phyloP scores from a whole-genome alignment of 2,888 invertebrate species.

The Aleiodes testaceus region DNA sequence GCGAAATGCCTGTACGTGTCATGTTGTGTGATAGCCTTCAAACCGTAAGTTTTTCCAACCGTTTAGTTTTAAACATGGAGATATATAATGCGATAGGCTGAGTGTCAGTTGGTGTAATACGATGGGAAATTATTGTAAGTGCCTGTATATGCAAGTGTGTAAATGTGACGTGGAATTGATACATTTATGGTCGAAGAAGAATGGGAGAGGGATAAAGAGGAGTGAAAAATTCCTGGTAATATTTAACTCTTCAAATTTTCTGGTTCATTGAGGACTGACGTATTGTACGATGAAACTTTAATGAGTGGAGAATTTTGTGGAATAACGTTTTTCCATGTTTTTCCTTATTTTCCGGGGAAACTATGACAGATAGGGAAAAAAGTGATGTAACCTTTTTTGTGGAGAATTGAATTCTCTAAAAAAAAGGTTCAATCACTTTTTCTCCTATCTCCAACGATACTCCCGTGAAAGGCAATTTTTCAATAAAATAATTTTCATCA shows the following conservation, averaged over 20 bases:
- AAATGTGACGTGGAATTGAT: constrained; percentile 57
- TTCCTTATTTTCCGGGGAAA: no score
- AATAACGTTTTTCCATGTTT: no score
- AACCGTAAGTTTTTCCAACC: constrained; percentile 41
- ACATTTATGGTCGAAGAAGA: constrained; percentile 47
- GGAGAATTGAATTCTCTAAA: no score
- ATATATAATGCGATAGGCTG: constrained; percentile 31
- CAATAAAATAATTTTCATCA: no score
- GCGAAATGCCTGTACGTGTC: constrained; percentile 12
- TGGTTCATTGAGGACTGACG: constrained; percentile 15
- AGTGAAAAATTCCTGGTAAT: constrained; percentile 35
- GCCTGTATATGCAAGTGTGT: constrained; percentile 22
- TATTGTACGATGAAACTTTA: constrained; percentile 50
- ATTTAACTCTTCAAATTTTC: constrained; percentile 32
- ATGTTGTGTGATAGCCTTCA: constrained; percentile 41
- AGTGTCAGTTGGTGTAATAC: constrained; percentile 42
- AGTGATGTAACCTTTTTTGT: no score
- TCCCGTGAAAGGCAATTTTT: constrained; percentile 16
- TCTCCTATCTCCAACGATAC: no score
- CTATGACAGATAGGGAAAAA: no score
- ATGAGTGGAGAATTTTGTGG: neutral
- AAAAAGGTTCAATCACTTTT: no score
- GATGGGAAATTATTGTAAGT: constrained; percentile 37
- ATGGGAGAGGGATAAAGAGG: constrained; percentile 31
- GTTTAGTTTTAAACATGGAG: constrained; percentile 17